A percentile compares a stretch with the other conserved stretches of the same genome.
Evolutionary conservation across 2,888 invertebrate genomes (phyloP).

Genomic region (Rosalia funebris): DNA sequence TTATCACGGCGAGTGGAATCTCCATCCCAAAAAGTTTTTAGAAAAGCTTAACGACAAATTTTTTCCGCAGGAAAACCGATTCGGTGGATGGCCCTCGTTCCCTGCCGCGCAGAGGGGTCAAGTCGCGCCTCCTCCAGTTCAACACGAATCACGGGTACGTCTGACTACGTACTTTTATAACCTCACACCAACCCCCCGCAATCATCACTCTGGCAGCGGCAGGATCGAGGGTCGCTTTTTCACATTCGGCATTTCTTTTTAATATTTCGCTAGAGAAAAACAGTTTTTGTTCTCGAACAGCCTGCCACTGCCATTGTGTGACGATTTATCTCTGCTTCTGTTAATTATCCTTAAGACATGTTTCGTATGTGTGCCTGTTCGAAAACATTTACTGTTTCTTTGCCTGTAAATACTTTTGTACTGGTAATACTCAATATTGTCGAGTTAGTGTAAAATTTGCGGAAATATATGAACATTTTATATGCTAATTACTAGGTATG

Average conservation of each 20-base stretch:
- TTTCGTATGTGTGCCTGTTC: slow-evolving; percentile 54
- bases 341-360: slow-evolving; percentile 19
- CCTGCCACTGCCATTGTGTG: slow-evolving; percentile 52
- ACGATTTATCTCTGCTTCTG: slow-evolving; percentile 28
- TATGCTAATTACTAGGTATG: too few species aligned
- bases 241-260: neutral
- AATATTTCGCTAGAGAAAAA: slow-evolving; percentile 28
- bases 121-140: slow-evolving; percentile 91
- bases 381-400: slow-evolving; percentile 60
- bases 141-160: slow-evolving; percentile 84
- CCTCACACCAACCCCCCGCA: slow-evolving; percentile 34
- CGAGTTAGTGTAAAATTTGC: too few species aligned
- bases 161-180: slow-evolving; percentile 36
- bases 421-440: too few species aligned
- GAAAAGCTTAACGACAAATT: slow-evolving; percentile 9
- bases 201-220: slow-evolving; percentile 55
- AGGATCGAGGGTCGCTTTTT: slow-evolving; percentile 60
- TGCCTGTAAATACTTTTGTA: too few species aligned
- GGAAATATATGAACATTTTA: too few species aligned
- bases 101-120: slow-evolving; percentile 89
- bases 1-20: neutral
- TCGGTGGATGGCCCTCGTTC: slow-evolving; percentile 86
- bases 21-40: too few species aligned
- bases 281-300: slow-evolving; percentile 72
- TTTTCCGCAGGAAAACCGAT: slow-evolving; percentile 62